Evolutionary conservation across 2,888 invertebrate species (phyloP), one percentile per base, ranked within the genome.

Genomic region (Noctua janthina): DNA sequence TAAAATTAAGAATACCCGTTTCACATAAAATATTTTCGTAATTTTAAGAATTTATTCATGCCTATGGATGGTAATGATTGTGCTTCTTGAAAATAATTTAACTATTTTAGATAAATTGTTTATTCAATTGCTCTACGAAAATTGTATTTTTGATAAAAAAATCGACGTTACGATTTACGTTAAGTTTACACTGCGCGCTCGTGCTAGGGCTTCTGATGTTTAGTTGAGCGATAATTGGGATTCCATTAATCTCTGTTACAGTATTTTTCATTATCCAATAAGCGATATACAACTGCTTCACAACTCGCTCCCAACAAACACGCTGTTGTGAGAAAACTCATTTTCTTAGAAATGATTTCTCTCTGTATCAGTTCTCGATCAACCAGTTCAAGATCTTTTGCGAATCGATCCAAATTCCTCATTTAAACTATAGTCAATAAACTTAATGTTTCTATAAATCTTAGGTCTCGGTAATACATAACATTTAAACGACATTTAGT

Each of bases 401-500:
- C 43, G 8, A 69, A 39, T 49, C 2, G 23, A 68, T 71, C 59
- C 51, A 46, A 67, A 67, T 6, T 68, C 7, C 29, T 66, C 39
- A 64, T 68, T 81, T 62, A n/a, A 72, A 77, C 54, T 39, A 20
- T 1, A 64, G 15, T 64, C 46, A 39, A 46, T 46, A 15, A 68
- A 54, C 35, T 15, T 29, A 46, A 46, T 56, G 43, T 23, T 66
- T 29, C 49, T n/a, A 15, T 8, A 4, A 59, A 75, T n/a, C 56
- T 76, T 46, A 23, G 20, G 62, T 76, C 20, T 79, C 23, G 29
- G 29, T 54, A 73, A 64, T 15, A n/a, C 72, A 39, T 64, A 59
- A 66, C 43, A 70, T 76, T 70, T 43, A 17, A 15, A 29, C 10
- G 56, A 76, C 20, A 80, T 62, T 80, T 64, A 62, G 43, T 29